Base-by-base conservation (phyloP, 2,888 invertebrate species). In the Seira ritae region DNA sequence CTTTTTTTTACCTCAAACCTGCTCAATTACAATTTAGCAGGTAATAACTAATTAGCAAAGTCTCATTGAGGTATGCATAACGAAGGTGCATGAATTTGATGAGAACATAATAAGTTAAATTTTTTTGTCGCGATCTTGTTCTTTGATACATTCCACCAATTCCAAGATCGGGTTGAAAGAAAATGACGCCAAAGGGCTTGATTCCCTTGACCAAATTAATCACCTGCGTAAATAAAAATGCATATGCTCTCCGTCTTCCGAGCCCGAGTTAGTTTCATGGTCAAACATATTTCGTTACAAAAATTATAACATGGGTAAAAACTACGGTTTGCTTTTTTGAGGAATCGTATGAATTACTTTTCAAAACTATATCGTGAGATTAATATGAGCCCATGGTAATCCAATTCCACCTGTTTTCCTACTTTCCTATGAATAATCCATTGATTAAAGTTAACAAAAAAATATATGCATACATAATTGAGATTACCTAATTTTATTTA, bases 231-330 rank as follows among this genome's bases (percentile, higher is more conserved):
- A 50, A n/a, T n/a, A n/a, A 50, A 50, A 50, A 50, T n/a, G 15
- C 50, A n/a, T n/a, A n/a, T n/a, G n/a, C n/a, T n/a, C n/a, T n/a
- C n/a, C n/a, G n/a, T 50, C 12, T 50, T n/a, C 12, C 50, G 17
- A n/a, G 50, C 12, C 24, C 74, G 69, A 80, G 81, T 76, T 75
- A 81, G 75, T 81, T 71, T 81, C 81, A 81, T 81, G 81, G 81
- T 23, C 81, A 79, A 23, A 74, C 24, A 62, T 62, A 66, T 76
- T 81, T 19, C 31, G 42, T 70, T 76, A 24, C 60, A 75, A 74
- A 81, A 81, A 70, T 75, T 75, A n/a, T n/a, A n/a, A n/a, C n/a
- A n/a, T n/a, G n/a, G n/a, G n/a, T n/a, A n/a, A n/a, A n/a, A n/a
- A n/a, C n/a, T n/a, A n/a, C n/a, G n/a, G n/a, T n/a, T n/a, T n/a